Base-by-base conservation (phyloP, 2,113 vertebrate species). In the Campylomormyrus numenius region DNA sequence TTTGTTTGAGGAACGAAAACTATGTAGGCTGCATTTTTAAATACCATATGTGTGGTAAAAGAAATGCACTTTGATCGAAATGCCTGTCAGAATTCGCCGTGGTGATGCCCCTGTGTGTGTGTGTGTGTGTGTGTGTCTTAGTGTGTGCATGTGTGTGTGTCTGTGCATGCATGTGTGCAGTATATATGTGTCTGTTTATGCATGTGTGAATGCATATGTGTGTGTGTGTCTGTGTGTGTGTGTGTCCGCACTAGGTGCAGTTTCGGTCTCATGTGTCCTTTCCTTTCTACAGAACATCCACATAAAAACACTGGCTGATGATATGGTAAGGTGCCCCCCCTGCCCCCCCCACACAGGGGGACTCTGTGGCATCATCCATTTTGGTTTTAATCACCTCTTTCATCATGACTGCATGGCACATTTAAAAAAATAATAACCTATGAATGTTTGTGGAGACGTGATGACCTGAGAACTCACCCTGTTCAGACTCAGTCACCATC, bases 301-400 rank as follows among this genome's bases (percentile, higher is more conserved):
- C 95, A 99, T 99, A 95, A 99, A 99, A 99, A 99, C 98, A 96
- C 97, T 99, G 98, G 98, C 98, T 96, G 98, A 99, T 96, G 98
- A 99, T 95, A 96, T 99, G 98, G 98, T 99, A 99, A 99, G 98
- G 96, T 96, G 95, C 94, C 95, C 92, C 89, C 31, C 39, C 31
- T 17, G 10, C 39, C 74, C 35, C 50, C 50, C 21, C 21, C 56
- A 58, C 24, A 19, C 19, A 83, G 42, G 31, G 31, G 31, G 35
- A 66, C 17, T 80, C 42, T 85, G 83, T 85, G 66, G 91, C 89
- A 92, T 46, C 91, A 92, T 95, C 95, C 11, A 15, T 42, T 94
- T 94, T 92, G 87, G 92, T 93, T 91, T 93, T 95, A 96, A 95
- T 93, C 94, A 45, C 39, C 91, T 91, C 95, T 49, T 92, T 93